Evolutionary conservation across 2,797 vertebrate species (phyloP).

Genomic region (Cyclopterus lumpus): DNA sequence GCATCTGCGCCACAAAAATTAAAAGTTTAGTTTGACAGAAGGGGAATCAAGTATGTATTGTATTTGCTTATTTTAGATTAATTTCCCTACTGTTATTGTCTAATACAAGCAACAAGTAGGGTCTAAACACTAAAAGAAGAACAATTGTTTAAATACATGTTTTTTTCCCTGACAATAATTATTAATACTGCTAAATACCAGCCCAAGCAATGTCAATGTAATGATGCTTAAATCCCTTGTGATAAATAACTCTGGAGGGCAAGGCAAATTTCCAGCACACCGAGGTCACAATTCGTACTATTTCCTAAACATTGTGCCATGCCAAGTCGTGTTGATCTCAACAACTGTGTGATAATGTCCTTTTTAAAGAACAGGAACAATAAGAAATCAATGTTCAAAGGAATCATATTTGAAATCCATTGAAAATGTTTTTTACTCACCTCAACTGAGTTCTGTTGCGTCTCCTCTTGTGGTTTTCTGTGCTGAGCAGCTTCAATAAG

Average conservation of each 20-base stretch:
- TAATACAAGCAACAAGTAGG: background rate
- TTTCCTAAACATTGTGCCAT: conserved; percentile 33
- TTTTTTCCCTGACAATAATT: background rate
- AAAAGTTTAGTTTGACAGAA: background rate
- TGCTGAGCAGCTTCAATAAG: conserved; percentile 3
- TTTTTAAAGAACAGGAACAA: background rate
- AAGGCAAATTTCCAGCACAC: conserved; percentile 37
- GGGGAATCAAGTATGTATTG: background rate
- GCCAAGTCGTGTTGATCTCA: conserved; percentile 18
- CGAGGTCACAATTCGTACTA: conserved; percentile 55
- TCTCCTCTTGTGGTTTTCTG: conserved; percentile 33
- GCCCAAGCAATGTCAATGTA: conserved; percentile 11
- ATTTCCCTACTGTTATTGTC: background rate
- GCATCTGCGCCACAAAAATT: conserved; percentile 9
- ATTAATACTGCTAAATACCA: background rate
- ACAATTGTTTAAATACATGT: too few species aligned
- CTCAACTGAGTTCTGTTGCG: conserved; percentile 27
- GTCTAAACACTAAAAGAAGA: background rate
- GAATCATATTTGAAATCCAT: background rate
- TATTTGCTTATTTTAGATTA: background rate
- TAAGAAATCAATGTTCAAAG: background rate
- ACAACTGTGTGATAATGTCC: conserved; percentile 10
- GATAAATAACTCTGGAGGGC: conserved; percentile 57
- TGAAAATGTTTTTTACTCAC: conserved; percentile 46
- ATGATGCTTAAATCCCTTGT: conserved; percentile 48